These are phyloP conservation scores for Drosophila tanythrix DNA, from an alignment of 2,888 invertebrate genomes.

Conservation along the genomic window DNA sequence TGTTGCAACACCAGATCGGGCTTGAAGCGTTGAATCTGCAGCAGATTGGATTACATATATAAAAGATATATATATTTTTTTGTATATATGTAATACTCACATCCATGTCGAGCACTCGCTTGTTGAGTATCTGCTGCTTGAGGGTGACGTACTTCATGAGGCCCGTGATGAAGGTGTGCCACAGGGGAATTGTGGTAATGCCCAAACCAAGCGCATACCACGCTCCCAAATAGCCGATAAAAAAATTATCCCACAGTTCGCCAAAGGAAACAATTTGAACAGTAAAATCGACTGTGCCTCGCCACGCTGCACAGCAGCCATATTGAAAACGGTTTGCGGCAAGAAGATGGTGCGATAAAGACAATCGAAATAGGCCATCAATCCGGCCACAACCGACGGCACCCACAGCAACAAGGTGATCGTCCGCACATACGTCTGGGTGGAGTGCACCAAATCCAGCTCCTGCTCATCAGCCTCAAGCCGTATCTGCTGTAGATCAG, in stretches of 20 bases:
- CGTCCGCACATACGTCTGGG: constrained; percentile 58
- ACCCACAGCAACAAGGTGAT: constrained; percentile 66
- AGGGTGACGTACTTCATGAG: constrained; percentile 76
- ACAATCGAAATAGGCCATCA: constrained; percentile 68
- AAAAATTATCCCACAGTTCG: constrained; percentile 67
- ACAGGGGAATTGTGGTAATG: constrained; percentile 71
- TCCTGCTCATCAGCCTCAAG: constrained; percentile 62
- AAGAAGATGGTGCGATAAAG: constrained; percentile 68
- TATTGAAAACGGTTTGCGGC: constrained; percentile 74
- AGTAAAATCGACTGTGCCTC: constrained; percentile 70
- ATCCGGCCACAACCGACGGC: constrained; percentile 61
- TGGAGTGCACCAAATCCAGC: constrained; percentile 45
- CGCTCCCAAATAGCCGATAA: constrained; percentile 68
- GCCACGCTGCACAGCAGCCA: constrained; percentile 59
- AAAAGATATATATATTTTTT: too few relatives aligned
- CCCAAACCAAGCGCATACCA: constrained; percentile 69
- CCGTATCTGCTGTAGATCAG: constrained; percentile 56
- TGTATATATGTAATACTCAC: constrained; percentile 52
- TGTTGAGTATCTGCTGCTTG: constrained; percentile 69
- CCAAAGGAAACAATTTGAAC: constrained; percentile 73
- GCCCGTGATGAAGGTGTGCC: constrained; percentile 79
- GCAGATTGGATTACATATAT: not conserved
- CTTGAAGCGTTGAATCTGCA: constrained; percentile 43
- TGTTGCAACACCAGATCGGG: not conserved
- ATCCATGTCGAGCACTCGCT: constrained; percentile 69